Conservation (phyloP, 2,113 vertebrate genomes). For the Macrotus californicus region DNA sequence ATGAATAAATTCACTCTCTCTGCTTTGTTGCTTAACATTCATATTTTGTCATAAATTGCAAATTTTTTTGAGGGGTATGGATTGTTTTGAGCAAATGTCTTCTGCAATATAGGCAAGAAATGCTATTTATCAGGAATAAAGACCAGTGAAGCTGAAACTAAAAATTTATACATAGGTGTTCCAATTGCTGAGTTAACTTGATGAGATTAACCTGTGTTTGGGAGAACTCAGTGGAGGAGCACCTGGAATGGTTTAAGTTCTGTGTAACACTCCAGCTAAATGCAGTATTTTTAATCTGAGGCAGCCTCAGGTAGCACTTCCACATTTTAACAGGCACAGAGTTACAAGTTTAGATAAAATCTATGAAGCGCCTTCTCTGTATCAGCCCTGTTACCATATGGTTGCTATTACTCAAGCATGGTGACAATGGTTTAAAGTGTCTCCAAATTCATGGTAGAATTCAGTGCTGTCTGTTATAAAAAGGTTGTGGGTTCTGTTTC, state of each 20-base stretch:
- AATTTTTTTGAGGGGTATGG: not conserved
- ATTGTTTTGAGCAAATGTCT: slow-evolving; percentile 14
- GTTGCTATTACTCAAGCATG: not conserved
- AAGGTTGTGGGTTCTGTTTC: not conserved
- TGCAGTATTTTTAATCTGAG: not conserved
- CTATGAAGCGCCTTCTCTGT: not conserved
- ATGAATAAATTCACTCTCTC: not conserved
- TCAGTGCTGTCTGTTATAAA: not conserved
- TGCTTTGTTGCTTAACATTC: not conserved
- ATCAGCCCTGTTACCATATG: accelerated
- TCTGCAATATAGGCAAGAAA: not conserved
- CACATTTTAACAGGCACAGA: not conserved
- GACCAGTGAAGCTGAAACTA: not conserved
- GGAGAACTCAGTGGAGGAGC: not conserved
- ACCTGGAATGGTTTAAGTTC: not conserved
- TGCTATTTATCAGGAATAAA: not conserved
- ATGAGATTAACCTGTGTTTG: not conserved
- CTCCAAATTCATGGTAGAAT: not conserved
- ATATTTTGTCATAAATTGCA: slow-evolving; percentile 23
- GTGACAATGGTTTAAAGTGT: not conserved
- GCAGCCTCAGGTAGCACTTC: not conserved
- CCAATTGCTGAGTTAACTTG: not conserved
- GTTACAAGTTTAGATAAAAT: not conserved
- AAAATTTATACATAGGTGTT: not conserved
- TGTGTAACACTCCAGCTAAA: not conserved